These are phyloP conservation scores for Anaspis maculata DNA, from an alignment of 2,888 invertebrate species.

Conservation along the genomic window DNA sequence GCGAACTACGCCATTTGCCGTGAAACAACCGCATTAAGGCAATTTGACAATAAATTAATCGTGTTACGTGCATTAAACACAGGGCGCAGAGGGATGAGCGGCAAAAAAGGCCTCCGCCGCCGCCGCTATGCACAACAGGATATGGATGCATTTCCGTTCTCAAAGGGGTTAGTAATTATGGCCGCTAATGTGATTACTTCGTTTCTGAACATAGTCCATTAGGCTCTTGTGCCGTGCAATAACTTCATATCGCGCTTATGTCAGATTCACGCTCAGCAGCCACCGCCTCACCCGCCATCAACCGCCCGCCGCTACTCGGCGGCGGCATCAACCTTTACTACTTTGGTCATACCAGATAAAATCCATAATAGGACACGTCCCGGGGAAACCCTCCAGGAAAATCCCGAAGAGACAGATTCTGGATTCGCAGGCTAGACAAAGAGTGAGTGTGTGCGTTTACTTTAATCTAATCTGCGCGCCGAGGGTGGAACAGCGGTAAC, in stretches of 20 bases:
- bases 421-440: too few species aligned
- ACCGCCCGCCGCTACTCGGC: too few species aligned
- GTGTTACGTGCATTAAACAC: slow-evolving; percentile 42
- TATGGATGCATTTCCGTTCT: slow-evolving; percentile 64
- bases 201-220: slow-evolving; percentile 45
- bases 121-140: slow-evolving; percentile 48
- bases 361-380: too few species aligned
- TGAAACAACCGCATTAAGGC: slow-evolving; percentile 41
- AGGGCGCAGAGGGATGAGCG: slow-evolving; percentile 33
- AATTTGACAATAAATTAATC: slow-evolving; percentile 45
- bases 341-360: too few species aligned
- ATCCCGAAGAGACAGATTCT: too few species aligned
- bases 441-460: too few species aligned
- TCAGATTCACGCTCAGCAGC: slow-evolving; percentile 19
- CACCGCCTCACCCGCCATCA: slow-evolving; percentile 1
- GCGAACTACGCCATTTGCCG: slow-evolving; percentile 30
- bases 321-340: too few species aligned
- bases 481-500: too few species aligned
- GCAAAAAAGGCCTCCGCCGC: slow-evolving; percentile 30
- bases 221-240: slow-evolving; percentile 40
- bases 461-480: too few species aligned
- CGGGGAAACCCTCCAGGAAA: too few species aligned
- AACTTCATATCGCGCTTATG: slow-evolving; percentile 38
- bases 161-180: slow-evolving; percentile 56
- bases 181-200: slow-evolving; percentile 57